phyloP scores from a whole-genome alignment of 1,140 invertebrate genomes.

The Apocrypta bakeri region DNA sequence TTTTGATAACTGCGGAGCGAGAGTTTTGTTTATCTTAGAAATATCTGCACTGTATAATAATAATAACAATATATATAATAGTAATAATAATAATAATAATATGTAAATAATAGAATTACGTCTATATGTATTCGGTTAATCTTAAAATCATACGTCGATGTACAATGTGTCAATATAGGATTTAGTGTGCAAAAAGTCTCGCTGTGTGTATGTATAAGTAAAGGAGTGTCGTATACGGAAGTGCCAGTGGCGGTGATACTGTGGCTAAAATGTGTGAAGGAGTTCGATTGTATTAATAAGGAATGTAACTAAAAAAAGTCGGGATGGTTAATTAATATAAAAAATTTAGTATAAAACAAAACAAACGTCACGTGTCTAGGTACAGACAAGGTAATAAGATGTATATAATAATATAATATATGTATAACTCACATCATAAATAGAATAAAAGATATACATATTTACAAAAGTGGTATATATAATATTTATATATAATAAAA shows the following conservation, averaged over 20 bases:
- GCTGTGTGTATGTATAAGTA: conserved; percentile 51
- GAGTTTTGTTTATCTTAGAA: conserved; percentile 62
- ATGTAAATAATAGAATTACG: conserved; percentile 40
- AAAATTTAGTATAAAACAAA: conserved; percentile 56
- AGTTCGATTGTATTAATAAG: neutral
- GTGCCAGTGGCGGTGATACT: neutral
- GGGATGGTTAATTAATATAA: conserved; percentile 50
- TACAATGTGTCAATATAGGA: conserved; percentile 54
- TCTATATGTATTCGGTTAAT: conserved; percentile 39
- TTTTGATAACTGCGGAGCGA: conserved; percentile 56
- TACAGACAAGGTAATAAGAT: conserved; percentile 65
- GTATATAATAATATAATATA: conserved; percentile 50
- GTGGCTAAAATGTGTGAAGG: conserved; percentile 36
- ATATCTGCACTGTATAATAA: conserved; percentile 67
- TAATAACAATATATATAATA: conserved; percentile 24
- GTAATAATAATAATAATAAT: conserved; percentile 40
- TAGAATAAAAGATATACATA: conserved; percentile 67
- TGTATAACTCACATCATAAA: conserved; percentile 69
- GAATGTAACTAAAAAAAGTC: conserved; percentile 47
- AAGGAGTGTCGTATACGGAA: conserved; percentile 10
- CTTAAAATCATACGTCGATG: conserved; percentile 9
- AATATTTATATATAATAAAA: conserved; percentile 62
- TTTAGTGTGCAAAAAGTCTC: conserved; percentile 35
- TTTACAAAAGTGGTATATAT: conserved; percentile 69
- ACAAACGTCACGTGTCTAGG: conserved; percentile 69